A percentile compares a stretch with the other conserved stretches of the same genome.
phyloP scores from a whole-genome alignment of 2,888 invertebrate species.

The Arge pagana region DNA sequence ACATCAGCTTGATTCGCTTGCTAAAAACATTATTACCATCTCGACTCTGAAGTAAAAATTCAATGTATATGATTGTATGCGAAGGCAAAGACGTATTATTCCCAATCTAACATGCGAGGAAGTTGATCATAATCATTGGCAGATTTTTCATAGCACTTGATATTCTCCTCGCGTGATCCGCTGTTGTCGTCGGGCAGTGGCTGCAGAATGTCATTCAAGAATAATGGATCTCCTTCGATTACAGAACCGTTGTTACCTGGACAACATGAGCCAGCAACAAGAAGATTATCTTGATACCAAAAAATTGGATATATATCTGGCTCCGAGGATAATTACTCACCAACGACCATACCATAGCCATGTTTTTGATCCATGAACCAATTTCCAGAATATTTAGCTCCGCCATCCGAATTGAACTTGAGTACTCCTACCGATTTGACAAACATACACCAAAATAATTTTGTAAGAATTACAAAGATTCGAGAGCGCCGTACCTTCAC shows the following conservation, averaged over 20 bases:
- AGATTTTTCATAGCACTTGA: constrained; percentile 20
- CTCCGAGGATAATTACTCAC: constrained; percentile 23
- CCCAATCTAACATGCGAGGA: no score
- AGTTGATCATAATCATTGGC: no score
- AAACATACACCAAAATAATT: constrained; percentile 2
- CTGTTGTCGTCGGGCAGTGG: no score
- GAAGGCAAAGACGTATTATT: no score
- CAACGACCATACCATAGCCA: constrained; percentile 58
- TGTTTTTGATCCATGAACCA: constrained; percentile 65
- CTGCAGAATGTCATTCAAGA: constrained; percentile 61
- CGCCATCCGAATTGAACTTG: constrained; percentile 62
- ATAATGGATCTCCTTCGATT: constrained; percentile 60
- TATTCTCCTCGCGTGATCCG: no score
- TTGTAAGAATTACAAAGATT: constrained; percentile 1
- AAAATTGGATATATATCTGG: constrained; percentile 2
- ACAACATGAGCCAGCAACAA: constrained; percentile 29
- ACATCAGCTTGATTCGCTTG: no score
- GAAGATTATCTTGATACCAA: background rate
- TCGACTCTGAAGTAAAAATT: no score
- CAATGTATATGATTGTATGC: no score
- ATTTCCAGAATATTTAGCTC: constrained; percentile 63
- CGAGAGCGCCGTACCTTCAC: constrained; percentile 56
- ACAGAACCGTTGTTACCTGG: constrained; percentile 64
- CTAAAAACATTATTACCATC: no score
- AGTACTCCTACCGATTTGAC: constrained; percentile 55